phyloP scores from a whole-genome alignment of 2,113 vertebrate genomes.

The Cygnus atratus region DNA sequence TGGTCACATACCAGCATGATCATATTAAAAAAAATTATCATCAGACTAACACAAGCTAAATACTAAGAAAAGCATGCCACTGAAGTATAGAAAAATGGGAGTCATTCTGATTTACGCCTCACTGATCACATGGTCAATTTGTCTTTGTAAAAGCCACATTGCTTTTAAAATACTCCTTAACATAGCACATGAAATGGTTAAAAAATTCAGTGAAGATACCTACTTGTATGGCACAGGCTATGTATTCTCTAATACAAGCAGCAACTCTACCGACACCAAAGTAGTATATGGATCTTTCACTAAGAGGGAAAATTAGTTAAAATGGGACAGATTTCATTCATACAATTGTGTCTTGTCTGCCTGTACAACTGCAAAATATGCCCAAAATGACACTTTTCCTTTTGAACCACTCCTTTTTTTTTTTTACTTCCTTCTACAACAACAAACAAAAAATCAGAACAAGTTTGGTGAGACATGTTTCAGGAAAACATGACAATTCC shows the following conservation, averaged over 20 bases:
- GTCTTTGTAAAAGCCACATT: background rate
- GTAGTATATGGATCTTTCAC: background rate
- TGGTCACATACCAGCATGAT: background rate
- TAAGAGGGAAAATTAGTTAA: background rate
- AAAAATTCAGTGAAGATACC: background rate
- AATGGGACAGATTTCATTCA: background rate
- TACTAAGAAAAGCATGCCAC: background rate
- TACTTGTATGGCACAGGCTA: background rate
- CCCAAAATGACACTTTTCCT: background rate
- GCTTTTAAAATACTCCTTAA: background rate
- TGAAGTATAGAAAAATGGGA: background rate
- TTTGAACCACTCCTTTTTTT: background rate
- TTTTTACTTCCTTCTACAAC: background rate
- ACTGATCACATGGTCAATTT: background rate
- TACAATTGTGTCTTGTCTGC: background rate
- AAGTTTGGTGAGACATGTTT: background rate
- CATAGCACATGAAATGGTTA: background rate
- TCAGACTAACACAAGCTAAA: background rate
- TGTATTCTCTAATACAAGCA: background rate
- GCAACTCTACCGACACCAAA: background rate
- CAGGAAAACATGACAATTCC: background rate
- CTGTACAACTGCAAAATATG: background rate
- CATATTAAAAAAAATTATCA: background rate
- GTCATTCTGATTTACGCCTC: background rate
- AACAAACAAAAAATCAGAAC: background rate